Evolutionary conservation across 2,888 invertebrate genomes (phyloP).

Genomic region (Heliconius sara): DNA sequence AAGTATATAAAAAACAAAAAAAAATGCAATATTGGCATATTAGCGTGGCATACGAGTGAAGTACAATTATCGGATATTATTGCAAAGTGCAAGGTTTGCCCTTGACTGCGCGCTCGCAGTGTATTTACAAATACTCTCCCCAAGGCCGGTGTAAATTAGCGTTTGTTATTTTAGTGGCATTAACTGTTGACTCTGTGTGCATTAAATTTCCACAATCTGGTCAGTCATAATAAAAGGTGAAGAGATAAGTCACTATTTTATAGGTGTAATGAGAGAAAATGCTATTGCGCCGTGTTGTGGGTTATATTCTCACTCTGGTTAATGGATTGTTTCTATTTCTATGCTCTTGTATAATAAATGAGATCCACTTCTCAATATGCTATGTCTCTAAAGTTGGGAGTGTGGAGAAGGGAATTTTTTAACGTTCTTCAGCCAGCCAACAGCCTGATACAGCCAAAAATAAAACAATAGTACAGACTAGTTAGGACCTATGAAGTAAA

Average conservation of each 20-base stretch:
- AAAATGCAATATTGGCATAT: constrained; percentile 26
- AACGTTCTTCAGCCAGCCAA: too few species aligned
- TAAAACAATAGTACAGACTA: too few species aligned
- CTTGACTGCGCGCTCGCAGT: constrained; percentile 53
- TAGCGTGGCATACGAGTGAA: constrained; percentile 32
- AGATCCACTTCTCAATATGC: too few species aligned
- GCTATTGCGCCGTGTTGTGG: too few species aligned
- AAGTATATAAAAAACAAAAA: constrained; percentile 3
- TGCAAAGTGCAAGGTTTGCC: constrained; percentile 59
- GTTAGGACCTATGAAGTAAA: too few species aligned
- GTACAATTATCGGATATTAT: constrained; percentile 47
- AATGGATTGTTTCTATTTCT: too few species aligned
- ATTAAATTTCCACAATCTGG: constrained; percentile 14
- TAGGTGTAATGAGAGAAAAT: too few species aligned
- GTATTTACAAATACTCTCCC: constrained; percentile 48
- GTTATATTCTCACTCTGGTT: too few species aligned
- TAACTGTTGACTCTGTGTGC: not conserved
- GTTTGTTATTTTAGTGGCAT: constrained; percentile 30
- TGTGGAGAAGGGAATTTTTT: too few species aligned
- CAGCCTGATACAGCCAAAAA: too few species aligned
- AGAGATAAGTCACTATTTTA: not conserved
- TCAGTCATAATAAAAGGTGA: not conserved
- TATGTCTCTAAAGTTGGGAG: too few species aligned
- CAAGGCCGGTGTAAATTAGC: constrained; percentile 46
- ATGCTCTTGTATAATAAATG: too few species aligned